These are phyloP conservation scores for Lasioglossum figueresi DNA, from an alignment of 2,888 invertebrate genomes.

Conservation along the genomic window DNA sequence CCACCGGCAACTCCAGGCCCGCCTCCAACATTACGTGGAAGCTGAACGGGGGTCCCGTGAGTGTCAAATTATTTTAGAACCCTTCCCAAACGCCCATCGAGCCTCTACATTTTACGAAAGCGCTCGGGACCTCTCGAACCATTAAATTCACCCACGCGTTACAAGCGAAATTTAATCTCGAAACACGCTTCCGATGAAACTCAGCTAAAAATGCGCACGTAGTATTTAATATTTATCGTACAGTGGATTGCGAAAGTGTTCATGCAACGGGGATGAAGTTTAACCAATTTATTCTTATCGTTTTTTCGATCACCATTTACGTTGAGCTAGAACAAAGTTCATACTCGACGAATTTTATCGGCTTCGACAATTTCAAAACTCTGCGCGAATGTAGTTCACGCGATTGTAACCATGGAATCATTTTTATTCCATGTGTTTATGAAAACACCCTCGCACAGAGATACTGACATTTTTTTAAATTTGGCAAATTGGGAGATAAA, in stretches of 20 bases:
- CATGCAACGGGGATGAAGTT: background rate
- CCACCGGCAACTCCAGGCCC: slow-evolving; percentile 80
- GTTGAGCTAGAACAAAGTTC: background rate
- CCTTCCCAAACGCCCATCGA: background rate
- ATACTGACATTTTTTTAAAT: too few species aligned
- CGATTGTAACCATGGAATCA: background rate
- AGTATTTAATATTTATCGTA: background rate
- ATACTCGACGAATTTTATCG: background rate
- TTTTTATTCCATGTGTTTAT: background rate
- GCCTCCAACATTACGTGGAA: slow-evolving; percentile 82
- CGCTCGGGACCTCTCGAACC: background rate
- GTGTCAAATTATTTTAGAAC: slow-evolving; percentile 65
- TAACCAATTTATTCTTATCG: background rate
- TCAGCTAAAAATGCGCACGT: background rate
- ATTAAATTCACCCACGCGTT: background rate
- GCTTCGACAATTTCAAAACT: background rate
- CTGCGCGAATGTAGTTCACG: background rate
- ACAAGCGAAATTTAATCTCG: slow-evolving; percentile 38
- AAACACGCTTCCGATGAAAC: slow-evolving; percentile 1
- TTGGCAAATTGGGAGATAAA: background rate
- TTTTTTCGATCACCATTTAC: background rate
- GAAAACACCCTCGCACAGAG: too few species aligned
- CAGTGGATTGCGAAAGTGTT: background rate
- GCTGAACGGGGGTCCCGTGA: slow-evolving; percentile 80
- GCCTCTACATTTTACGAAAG: background rate